Evolutionary conservation across 2,888 invertebrate genomes (phyloP).

Genomic region (Himalopsyche anomala): DNA sequence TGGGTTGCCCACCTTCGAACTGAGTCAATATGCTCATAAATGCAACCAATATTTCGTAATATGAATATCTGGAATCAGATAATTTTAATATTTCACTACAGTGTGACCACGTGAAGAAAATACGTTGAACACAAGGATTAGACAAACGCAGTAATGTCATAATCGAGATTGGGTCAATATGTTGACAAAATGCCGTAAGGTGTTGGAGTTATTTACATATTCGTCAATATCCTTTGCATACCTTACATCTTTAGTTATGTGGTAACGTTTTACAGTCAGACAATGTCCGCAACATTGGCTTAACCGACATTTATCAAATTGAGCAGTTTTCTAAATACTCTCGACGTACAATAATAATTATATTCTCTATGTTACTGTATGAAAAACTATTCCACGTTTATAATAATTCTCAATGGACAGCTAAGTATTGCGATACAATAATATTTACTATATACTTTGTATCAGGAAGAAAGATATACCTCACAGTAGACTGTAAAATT

Average conservation of each 20-base stretch:
- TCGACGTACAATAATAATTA: conserved; percentile 12
- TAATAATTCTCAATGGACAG: conserved; percentile 7
- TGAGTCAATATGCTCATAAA: too few species aligned
- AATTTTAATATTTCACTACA: too few species aligned
- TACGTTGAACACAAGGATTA: too few species aligned
- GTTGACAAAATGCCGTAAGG: neutral
- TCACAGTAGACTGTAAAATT: neutral
- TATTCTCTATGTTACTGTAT: neutral
- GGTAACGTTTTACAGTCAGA: conserved; percentile 20
- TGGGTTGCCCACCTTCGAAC: too few species aligned
- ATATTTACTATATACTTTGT: neutral
- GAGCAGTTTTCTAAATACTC: conserved; percentile 33
- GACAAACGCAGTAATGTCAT: too few species aligned
- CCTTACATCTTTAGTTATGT: neutral
- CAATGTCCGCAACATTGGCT: neutral
- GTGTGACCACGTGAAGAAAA: too few species aligned
- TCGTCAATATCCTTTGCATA: conserved; percentile 13
- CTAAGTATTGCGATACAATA: neutral
- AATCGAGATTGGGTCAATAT: neutral
- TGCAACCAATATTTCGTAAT: too few species aligned
- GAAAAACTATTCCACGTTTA: conserved; percentile 14
- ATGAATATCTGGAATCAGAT: too few species aligned
- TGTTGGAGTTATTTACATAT: conserved; percentile 4
- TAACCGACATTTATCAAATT: neutral
- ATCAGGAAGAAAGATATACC: neutral